A percentile compares a stretch with the other conserved stretches of the same genome.
These are phyloP conservation scores for Nebria brevicollis DNA, from an alignment of 2,888 invertebrate species.

Conservation along the genomic window DNA sequence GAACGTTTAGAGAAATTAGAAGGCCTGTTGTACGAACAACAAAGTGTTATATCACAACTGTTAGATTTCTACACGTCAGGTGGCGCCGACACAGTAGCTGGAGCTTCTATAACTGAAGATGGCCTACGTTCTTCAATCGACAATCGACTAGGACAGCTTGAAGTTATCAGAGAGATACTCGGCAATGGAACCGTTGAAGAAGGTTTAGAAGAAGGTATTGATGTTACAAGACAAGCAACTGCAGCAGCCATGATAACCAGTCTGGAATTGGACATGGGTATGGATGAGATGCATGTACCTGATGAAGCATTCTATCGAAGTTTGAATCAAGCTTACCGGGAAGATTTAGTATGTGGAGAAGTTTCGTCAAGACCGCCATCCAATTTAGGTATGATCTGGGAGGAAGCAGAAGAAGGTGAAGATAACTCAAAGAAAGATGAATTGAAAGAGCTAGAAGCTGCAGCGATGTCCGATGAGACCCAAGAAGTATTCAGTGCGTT, in stretches of 20 bases:
- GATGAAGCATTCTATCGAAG: constrained; percentile 90
- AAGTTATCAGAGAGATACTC: constrained; percentile 73
- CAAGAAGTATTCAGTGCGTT: constrained; percentile 78
- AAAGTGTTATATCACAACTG: constrained; percentile 88
- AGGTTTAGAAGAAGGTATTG: constrained; percentile 74
- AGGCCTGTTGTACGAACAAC: constrained; percentile 86
- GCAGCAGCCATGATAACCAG: constrained; percentile 57
- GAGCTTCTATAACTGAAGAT: constrained; percentile 52
- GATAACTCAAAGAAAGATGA: constrained; percentile 60
- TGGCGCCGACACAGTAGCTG: constrained; percentile 60
- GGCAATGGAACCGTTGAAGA: constrained; percentile 74
- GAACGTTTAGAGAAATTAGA: constrained; percentile 89
- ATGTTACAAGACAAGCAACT: constrained; percentile 63
- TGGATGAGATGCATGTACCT: constrained; percentile 72
- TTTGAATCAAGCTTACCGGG: constrained; percentile 87
- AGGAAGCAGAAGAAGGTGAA: constrained; percentile 81
- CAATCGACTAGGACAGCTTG: constrained; percentile 63
- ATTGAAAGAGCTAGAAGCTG: constrained; percentile 63
- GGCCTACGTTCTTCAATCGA: constrained; percentile 55
- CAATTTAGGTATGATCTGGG: constrained; percentile 88
- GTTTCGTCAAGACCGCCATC: constrained; percentile 72
- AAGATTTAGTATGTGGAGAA: constrained; percentile 73
- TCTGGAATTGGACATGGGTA: constrained; percentile 58
- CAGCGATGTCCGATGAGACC: constrained; percentile 66
- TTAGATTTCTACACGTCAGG: constrained; percentile 79